Conservation (phyloP, 2,888 invertebrate genomes). For the Rhagonycha fulva region DNA sequence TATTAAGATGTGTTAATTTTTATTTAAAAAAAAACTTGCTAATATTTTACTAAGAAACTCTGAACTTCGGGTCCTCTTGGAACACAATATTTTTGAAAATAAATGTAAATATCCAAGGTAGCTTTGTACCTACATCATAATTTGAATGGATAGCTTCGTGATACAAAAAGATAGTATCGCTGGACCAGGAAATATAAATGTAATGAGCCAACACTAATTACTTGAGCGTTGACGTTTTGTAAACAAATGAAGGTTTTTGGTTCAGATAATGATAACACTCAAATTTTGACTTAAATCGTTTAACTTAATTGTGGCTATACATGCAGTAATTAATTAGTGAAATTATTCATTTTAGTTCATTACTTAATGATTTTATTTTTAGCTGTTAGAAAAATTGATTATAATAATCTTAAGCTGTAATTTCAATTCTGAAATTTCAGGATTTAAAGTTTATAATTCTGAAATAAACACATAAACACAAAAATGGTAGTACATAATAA, state of each 20-base stretch:
- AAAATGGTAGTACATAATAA: too few relatives aligned
- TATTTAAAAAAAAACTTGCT: background rate
- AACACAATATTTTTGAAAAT: background rate
- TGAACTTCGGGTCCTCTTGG: background rate
- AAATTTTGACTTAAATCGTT: too few relatives aligned
- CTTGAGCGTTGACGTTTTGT: background rate
- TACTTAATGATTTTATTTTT: too few relatives aligned
- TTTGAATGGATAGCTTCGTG: background rate
- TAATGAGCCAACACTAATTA: background rate
- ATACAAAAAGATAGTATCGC: background rate
- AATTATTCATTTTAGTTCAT: too few relatives aligned
- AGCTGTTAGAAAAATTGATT: too few relatives aligned
- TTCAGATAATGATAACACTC: background rate
- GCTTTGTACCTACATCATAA: background rate
- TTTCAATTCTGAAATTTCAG: too few relatives aligned
- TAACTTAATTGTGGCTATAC: too few relatives aligned
- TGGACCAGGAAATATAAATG: background rate
- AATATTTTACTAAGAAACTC: background rate
- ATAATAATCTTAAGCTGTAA: too few relatives aligned
- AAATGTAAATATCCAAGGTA: background rate
- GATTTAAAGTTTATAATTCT: too few relatives aligned
- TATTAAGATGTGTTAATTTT: background rate
- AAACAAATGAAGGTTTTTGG: background rate
- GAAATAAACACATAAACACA: too few relatives aligned
- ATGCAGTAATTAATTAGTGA: too few relatives aligned